Percentiles rank a stretch among this genome's conserved stretches.
phyloP scores from a whole-genome alignment of 2,113 vertebrate genomes.

The Plecturocebus donacophilus region DNA sequence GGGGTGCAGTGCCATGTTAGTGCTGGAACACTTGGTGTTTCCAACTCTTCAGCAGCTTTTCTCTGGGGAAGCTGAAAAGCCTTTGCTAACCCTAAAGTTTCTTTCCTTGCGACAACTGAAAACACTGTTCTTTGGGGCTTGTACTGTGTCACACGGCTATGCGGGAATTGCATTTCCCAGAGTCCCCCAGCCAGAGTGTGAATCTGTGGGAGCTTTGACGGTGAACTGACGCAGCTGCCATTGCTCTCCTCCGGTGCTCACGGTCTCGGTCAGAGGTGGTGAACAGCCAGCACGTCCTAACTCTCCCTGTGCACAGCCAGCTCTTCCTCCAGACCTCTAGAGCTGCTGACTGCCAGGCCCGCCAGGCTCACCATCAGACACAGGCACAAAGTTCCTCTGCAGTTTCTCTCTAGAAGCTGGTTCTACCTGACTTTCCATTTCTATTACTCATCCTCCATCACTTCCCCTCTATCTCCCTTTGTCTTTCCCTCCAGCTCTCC shows the following conservation, averaged over 20 bases:
- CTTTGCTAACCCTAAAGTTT: not conserved
- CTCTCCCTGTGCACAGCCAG: not conserved
- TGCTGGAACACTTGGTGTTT: not conserved
- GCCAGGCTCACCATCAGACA: no score
- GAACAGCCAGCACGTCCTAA: not conserved
- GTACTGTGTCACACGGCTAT: not conserved
- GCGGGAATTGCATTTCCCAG: not conserved
- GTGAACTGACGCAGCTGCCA: fast-evolving
- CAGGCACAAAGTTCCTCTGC: not conserved
- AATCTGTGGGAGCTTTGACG: not conserved
- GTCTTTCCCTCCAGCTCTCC: not conserved
- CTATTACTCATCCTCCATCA: not conserved
- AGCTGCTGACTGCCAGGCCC: not conserved
- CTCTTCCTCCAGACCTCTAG: not conserved
- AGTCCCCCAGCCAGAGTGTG: not conserved
- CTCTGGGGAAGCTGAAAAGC: not conserved
- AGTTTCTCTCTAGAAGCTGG: not conserved
- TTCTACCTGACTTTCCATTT: not conserved
- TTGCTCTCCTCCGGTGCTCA: not conserved
- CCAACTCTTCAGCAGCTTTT: not conserved
- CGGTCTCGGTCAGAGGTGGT: not conserved
- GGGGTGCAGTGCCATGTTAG: not conserved
- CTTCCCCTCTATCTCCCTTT: not conserved
- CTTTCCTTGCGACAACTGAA: not conserved
- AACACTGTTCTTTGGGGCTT: not conserved